A percentile compares a stretch with the other conserved stretches of the same genome.
These are phyloP conservation scores for Nomada hirtipes DNA, from an alignment of 2,888 invertebrate genomes.

Conservation along the genomic window DNA sequence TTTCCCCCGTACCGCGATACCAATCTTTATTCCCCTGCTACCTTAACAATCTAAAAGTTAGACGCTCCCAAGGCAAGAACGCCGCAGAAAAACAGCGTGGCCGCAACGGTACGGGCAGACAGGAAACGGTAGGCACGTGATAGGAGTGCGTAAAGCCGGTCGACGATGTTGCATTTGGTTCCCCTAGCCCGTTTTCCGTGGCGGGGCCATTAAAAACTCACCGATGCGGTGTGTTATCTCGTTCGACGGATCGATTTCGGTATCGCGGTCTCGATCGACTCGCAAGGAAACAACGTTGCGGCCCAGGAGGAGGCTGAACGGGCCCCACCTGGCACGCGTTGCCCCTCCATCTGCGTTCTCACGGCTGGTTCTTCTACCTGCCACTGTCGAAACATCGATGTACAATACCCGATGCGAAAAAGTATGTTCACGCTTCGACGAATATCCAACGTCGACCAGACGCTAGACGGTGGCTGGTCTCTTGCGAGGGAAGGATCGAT, in stretches of 20 bases:
- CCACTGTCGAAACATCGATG: conserved; percentile 1
- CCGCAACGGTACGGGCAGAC: conserved; percentile 34
- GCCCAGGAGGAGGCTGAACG: conserved; percentile 31
- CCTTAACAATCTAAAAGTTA: conserved; percentile 7
- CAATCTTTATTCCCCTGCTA: conserved; percentile 7
- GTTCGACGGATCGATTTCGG: conserved; percentile 54
- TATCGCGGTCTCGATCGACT: conserved; percentile 67
- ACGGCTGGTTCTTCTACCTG: conserved; percentile 62
- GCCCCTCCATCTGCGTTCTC: conserved; percentile 70
- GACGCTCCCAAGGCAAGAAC: conserved; percentile 5
- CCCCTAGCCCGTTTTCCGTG: conserved; percentile 45
- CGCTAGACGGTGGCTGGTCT: conserved; percentile 15
- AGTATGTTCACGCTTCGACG: conserved; percentile 64
- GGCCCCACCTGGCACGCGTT: conserved; percentile 72
- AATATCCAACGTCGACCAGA: conserved; percentile 44
- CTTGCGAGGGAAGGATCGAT: conserved; percentile 32
- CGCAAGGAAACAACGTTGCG: conserved; percentile 56
- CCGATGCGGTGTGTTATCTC: conserved; percentile 58
- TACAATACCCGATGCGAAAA: conserved; percentile 11
- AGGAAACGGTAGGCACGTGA: conserved; percentile 71
- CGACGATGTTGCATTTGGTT: conserved; percentile 24
- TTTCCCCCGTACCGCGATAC: background rate
- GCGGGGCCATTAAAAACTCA: conserved; percentile 64
- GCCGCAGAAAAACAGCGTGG: conserved; percentile 3
- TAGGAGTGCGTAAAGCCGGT: conserved; percentile 62